phyloP scores from a whole-genome alignment of 2,888 invertebrate genomes.

The Zaprionus bogoriensis region DNA sequence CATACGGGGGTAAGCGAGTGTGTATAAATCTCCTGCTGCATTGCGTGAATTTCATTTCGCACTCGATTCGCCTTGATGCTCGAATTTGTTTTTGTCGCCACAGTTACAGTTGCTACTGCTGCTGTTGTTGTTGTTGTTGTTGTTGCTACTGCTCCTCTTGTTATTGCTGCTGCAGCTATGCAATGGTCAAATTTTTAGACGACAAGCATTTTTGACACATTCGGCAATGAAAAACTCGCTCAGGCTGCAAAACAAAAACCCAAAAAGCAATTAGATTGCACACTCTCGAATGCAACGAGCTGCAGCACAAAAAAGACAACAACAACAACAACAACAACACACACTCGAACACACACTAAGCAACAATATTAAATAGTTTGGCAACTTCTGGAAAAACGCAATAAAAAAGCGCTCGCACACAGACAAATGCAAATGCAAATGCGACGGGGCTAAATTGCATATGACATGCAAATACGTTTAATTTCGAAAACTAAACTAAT shows the following conservation, averaged over 20 bases:
- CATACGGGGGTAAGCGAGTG: not conserved
- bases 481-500: constrained; percentile 78
- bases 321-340: not conserved
- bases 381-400: constrained; percentile 17
- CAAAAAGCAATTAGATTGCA: constrained; percentile 75
- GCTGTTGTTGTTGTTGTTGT: constrained; percentile 11
- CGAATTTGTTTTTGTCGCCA: constrained; percentile 16
- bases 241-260: constrained; percentile 47
- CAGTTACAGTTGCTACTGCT: constrained; percentile 12
- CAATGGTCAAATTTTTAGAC: constrained; percentile 55
- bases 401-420: constrained; percentile 15
- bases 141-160: not conserved
- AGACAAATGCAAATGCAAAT: constrained; percentile 46
- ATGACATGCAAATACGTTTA: constrained; percentile 76
- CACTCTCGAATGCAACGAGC: constrained; percentile 60
- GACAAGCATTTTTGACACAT: constrained; percentile 67
- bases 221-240: constrained; percentile 36
- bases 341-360: constrained; percentile 14
- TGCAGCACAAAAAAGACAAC: constrained; percentile 13
- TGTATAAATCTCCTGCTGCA: constrained; percentile 40
- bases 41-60: constrained; percentile 55
- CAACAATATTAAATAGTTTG: constrained; percentile 56
- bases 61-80: constrained; percentile 32
- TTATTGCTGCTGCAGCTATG: constrained; percentile 16
- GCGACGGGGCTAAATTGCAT: constrained; percentile 41